phyloP scores from a whole-genome alignment of 1,140 invertebrate species.

The Artemia franciscana region DNA sequence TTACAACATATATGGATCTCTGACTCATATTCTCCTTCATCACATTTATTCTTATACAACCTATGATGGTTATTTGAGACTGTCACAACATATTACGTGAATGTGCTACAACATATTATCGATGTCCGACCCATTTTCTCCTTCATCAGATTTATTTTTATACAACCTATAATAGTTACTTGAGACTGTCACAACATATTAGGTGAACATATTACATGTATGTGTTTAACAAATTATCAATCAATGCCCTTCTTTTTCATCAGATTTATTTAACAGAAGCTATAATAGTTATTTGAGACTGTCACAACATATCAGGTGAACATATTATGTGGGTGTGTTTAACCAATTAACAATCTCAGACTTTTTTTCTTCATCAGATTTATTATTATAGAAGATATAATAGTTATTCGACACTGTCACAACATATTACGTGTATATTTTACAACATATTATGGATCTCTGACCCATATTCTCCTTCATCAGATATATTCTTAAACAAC shows the following conservation, averaged over 20 bases:
- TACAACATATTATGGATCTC: too few species aligned
- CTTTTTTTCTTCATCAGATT: conserved; percentile 15
- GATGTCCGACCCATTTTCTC: neutral
- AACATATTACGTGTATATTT: too few species aligned
- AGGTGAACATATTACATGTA: too few species aligned
- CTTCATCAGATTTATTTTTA: conserved; percentile 27
- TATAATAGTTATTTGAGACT: too few species aligned
- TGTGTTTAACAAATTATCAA: too few species aligned
- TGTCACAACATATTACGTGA: neutral
- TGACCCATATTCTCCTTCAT: conserved; percentile 9
- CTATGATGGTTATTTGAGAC: too few species aligned
- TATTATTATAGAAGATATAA: conserved; percentile 31
- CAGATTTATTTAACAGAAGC: conserved; percentile 31
- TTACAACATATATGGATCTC: too few species aligned
- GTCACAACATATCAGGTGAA: too few species aligned
- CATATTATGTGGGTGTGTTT: too few species aligned
- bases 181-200: too few species aligned
- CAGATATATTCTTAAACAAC: conserved; percentile 32
- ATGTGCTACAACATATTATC: neutral
- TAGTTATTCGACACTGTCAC: too few species aligned
- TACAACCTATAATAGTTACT: conserved; percentile 25
- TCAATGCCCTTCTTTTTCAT: conserved; percentile 8
- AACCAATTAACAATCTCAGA: too few species aligned
- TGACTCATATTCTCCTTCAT: conserved; percentile 9
- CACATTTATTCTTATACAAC: conserved; percentile 32